Evolutionary conservation across 2,797 vertebrate species (phyloP).

Genomic region (Euphonia xanthogaster): DNA sequence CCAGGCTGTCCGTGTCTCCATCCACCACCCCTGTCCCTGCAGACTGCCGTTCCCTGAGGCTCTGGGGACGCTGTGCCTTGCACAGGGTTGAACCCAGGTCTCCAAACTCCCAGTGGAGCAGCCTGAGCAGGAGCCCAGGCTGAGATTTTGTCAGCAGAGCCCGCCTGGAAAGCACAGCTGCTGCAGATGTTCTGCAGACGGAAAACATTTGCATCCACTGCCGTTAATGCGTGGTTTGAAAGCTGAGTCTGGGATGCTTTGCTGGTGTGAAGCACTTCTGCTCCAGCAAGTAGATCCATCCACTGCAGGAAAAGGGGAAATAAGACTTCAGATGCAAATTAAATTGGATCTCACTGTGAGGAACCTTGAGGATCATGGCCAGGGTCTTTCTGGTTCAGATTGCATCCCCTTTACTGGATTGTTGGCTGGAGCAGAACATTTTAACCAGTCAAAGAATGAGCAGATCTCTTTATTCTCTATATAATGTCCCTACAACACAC

Average conservation of each 20-base stretch:
- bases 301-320: neutral
- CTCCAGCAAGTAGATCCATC: neutral
- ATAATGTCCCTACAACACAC: neutral
- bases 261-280: neutral
- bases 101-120: neutral
- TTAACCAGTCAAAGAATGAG: neutral
- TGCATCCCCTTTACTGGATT: neutral
- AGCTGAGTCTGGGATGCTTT: neutral
- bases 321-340: neutral
- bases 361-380: neutral
- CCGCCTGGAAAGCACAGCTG: neutral
- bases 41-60: neutral
- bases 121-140: neutral
- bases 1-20: neutral
- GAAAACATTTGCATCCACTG: neutral
- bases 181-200: constrained; percentile 33
- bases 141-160: neutral
- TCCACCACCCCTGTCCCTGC: neutral
- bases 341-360: neutral
- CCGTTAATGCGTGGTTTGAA: neutral
- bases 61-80: neutral
- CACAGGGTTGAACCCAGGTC: neutral
- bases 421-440: neutral
- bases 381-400: constrained; percentile 3
- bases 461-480: neutral